A percentile compares a stretch with the other conserved stretches of the same genome.
Conservation (phyloP, 1,140 invertebrate species). For the Zaprionus nigranus region DNA sequence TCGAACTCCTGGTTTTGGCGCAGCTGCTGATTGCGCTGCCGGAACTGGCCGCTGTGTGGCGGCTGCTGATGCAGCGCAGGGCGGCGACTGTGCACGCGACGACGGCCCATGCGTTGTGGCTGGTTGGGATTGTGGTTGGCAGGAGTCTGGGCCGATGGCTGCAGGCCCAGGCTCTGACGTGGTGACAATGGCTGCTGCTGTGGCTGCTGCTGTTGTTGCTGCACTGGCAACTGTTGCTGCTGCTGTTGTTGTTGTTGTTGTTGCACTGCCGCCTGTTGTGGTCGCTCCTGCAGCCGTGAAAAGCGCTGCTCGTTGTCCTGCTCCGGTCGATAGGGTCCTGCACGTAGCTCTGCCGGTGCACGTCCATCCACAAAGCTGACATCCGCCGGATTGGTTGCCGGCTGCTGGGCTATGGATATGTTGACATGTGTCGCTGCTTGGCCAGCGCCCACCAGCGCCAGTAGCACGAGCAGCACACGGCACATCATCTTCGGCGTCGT, state of each 20-base stretch:
- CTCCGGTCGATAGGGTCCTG: conserved; percentile 51
- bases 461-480: conserved; percentile 53
- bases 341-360: conserved; percentile 69
- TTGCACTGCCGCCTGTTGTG: not conserved
- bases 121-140: not conserved
- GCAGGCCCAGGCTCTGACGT: conserved; percentile 61
- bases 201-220: conserved; percentile 32
- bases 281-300: conserved; percentile 58
- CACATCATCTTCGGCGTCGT: conserved; percentile 33
- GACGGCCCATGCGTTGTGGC: conserved; percentile 50
- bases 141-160: conserved; percentile 33
- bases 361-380: conserved; percentile 71
- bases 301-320: conserved; percentile 52
- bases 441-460: conserved; percentile 53
- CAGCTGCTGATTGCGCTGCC: conserved; percentile 69
- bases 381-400: conserved; percentile 76
- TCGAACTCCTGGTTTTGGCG: conserved; percentile 81
- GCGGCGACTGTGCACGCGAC: conserved; percentile 55
- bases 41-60: conserved; percentile 67
- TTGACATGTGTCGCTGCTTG: conserved; percentile 74
- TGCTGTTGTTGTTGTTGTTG: conserved; percentile 17
- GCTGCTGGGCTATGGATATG: conserved; percentile 77
- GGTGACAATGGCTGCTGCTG: conserved; percentile 46
- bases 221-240: conserved; percentile 6
- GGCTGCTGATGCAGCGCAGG: conserved; percentile 61